These are phyloP conservation scores for Empidonax alnorum DNA, from an alignment of 2,113 vertebrate genomes.

Conservation along the genomic window DNA sequence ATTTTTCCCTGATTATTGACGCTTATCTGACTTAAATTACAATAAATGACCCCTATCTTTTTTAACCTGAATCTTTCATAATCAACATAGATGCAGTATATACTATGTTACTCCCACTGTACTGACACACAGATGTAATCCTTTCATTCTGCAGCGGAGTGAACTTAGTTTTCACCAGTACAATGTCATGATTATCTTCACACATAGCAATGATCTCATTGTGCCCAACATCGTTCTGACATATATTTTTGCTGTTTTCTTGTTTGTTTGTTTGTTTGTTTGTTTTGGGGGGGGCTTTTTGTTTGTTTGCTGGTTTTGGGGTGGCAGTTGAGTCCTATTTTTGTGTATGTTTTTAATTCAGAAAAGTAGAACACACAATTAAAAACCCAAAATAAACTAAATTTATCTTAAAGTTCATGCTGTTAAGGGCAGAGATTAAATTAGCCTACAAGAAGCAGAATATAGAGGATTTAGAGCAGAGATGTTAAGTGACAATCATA, in stretches of 20 bases:
- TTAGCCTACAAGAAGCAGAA: background rate
- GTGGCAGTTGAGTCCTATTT: fast-evolving
- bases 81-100: background rate
- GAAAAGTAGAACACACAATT: background rate
- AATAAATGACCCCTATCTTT: background rate
- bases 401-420: background rate
- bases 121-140: background rate
- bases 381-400: background rate
- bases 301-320: no score
- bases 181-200: background rate
- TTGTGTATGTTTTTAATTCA: background rate
- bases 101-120: background rate
- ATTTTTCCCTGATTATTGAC: background rate
- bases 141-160: background rate
- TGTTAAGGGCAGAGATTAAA: background rate
- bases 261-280: no score
- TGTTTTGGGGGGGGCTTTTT: background rate
- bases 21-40: background rate
- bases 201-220: background rate
- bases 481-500: background rate
- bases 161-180: background rate
- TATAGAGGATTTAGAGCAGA: background rate
- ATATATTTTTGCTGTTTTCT: background rate
- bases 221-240: background rate
- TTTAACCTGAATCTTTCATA: background rate